These are phyloP conservation scores for Machaerirhynchus nigripectus DNA, from an alignment of 2,113 vertebrate genomes.

Conservation along the genomic window DNA sequence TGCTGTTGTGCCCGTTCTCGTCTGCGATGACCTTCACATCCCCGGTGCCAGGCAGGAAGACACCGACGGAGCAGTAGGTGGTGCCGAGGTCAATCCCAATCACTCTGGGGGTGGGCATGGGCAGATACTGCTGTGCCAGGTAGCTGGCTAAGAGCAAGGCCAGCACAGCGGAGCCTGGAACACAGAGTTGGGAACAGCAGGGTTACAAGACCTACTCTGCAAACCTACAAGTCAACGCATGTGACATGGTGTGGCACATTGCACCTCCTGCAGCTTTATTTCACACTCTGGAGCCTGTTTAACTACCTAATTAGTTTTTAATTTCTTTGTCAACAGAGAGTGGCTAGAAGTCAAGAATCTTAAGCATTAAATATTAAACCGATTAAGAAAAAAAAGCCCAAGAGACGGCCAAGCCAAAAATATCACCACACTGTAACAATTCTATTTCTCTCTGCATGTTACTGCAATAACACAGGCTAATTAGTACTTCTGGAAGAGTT, in stretches of 20 bases:
- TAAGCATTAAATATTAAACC: not conserved
- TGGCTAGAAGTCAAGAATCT: not conserved
- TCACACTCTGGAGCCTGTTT: accelerated
- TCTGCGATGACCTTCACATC: slow-evolving; percentile 89
- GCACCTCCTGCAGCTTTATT: not conserved
- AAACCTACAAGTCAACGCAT: not conserved
- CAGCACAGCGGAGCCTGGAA: slow-evolving; percentile 89
- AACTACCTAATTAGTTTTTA: not conserved
- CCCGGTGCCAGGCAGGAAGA: slow-evolving; percentile 90
- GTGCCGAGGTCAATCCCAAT: slow-evolving; percentile 96
- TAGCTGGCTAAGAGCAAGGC: slow-evolving; percentile 92
- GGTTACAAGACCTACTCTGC: not conserved
- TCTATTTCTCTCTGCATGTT: not conserved
- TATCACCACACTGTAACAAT: not conserved
- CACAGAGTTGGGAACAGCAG: not conserved
- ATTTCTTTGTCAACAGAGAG: not conserved
- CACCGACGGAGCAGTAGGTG: slow-evolving; percentile 93
- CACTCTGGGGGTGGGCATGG: slow-evolving; percentile 88
- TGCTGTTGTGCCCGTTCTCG: slow-evolving; percentile 82
- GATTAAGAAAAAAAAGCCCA: not conserved
- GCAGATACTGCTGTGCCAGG: slow-evolving; percentile 93
- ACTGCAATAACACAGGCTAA: not conserved
- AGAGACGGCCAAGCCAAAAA: not conserved
- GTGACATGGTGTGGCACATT: accelerated
- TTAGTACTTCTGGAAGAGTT: accelerated